These are phyloP conservation scores for Colius striatus DNA, from an alignment of 2,113 vertebrate species.

Conservation along the genomic window DNA sequence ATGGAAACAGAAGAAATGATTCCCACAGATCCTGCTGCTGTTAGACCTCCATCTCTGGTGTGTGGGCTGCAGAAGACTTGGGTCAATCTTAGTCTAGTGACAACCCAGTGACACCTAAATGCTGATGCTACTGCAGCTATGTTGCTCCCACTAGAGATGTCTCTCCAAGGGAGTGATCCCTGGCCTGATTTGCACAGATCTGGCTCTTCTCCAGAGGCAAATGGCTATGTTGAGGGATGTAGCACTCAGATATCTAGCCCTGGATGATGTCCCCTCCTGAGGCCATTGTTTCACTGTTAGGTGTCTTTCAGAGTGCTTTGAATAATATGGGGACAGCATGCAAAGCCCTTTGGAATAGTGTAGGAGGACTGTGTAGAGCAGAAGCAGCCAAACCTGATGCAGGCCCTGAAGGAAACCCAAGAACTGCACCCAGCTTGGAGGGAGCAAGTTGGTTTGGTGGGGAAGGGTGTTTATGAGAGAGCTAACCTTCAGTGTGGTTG, in stretches of 20 bases:
- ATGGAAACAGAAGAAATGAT: background rate
- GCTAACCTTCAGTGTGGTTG: background rate
- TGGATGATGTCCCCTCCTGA: background rate
- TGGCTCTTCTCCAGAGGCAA: background rate
- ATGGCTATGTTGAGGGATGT: background rate
- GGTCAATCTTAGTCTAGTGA: background rate
- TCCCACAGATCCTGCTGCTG: background rate
- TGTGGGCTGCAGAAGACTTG: background rate
- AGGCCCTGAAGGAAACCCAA: background rate
- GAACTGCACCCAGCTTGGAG: background rate
- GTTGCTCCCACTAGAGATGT: background rate
- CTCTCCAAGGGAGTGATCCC: background rate
- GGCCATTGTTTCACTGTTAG: accelerated
- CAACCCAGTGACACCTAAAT: background rate
- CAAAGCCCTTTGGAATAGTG: background rate
- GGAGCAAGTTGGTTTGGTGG: background rate
- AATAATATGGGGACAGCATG: accelerated
- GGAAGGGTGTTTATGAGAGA: background rate
- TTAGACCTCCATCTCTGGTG: background rate
- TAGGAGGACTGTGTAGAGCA: background rate
- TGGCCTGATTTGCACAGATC: background rate
- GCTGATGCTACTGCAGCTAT: background rate
- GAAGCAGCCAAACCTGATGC: background rate
- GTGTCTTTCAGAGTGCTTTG: background rate
- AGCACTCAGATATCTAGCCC: background rate